These are phyloP conservation scores for Kradibia gibbosae DNA, from an alignment of 1,140 invertebrate genomes.

Conservation along the genomic window DNA sequence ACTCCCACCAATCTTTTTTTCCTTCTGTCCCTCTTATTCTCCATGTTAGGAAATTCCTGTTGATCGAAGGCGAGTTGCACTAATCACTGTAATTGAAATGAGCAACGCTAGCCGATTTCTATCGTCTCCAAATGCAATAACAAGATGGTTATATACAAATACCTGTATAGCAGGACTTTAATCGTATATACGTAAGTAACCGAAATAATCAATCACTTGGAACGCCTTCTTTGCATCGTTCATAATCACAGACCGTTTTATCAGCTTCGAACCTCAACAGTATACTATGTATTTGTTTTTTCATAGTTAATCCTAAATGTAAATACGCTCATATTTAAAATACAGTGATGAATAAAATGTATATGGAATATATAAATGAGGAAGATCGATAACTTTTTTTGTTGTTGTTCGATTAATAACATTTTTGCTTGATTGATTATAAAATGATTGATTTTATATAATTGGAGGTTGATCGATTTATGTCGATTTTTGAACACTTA, in stretches of 20 bases:
- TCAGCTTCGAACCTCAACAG: not conserved
- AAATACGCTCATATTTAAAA: not conserved
- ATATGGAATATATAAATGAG: not conserved
- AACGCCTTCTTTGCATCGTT: not conserved
- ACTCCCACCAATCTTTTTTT: slow-evolving; percentile 9
- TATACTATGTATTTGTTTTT: not conserved
- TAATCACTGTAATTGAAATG: slow-evolving; percentile 43
- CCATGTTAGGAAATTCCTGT: slow-evolving; percentile 10
- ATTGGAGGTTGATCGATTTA: not conserved
- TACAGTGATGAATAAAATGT: not conserved
- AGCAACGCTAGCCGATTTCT: slow-evolving; percentile 1
- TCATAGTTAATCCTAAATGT: not conserved
- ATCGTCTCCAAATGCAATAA: not conserved
- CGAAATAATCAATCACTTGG: slow-evolving; percentile 40
- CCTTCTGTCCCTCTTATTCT: not conserved
- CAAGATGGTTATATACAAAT: not conserved
- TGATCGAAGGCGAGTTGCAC: slow-evolving; percentile 16
- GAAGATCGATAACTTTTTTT: not conserved
- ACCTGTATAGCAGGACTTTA: not conserved
- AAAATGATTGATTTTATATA: not conserved
- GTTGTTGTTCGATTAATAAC: too few relatives aligned
- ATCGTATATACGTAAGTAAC: not conserved
- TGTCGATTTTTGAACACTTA: not conserved
- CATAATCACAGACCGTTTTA: not conserved
- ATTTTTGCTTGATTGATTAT: not conserved